Conservation (phyloP, 2,888 invertebrate genomes). For the Xestia c-nigrum region DNA sequence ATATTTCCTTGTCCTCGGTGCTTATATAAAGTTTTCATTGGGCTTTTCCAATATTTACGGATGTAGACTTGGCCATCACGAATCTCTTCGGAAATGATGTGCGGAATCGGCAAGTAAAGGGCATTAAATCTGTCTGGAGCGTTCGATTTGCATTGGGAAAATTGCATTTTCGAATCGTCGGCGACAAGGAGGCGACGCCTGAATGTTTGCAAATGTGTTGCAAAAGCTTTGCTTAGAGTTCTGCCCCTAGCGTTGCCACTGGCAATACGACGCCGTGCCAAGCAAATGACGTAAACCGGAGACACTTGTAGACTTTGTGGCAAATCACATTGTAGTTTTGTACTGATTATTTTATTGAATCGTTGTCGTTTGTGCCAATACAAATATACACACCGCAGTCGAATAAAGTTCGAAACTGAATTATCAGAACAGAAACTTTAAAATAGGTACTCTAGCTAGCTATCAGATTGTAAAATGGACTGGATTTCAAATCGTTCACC, state of each 20-base stretch:
- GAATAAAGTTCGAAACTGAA: constrained; percentile 4
- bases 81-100: constrained; percentile 84
- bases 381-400: background rate
- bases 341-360: constrained; percentile 50
- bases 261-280: constrained; percentile 46
- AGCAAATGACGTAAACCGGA: constrained; percentile 54
- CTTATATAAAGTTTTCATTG: constrained; percentile 35
- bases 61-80: constrained; percentile 71
- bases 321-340: constrained; percentile 45
- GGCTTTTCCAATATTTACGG: constrained; percentile 58
- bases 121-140: constrained; percentile 88
- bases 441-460: background rate
- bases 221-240: constrained; percentile 79
- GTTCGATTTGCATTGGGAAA: constrained; percentile 89
- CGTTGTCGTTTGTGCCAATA: background rate
- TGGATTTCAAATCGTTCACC: background rate
- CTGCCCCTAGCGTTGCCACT: constrained; percentile 58
- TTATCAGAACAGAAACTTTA: background rate
- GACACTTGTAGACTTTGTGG: constrained; percentile 48
- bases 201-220: constrained; percentile 83
- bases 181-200: constrained; percentile 79
- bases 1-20: constrained; percentile 38
- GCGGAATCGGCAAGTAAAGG: constrained; percentile 86
- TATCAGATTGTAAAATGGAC: background rate
- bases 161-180: constrained; percentile 87